phyloP scores from a whole-genome alignment of 2,113 vertebrate genomes.

The Passer montanus region DNA sequence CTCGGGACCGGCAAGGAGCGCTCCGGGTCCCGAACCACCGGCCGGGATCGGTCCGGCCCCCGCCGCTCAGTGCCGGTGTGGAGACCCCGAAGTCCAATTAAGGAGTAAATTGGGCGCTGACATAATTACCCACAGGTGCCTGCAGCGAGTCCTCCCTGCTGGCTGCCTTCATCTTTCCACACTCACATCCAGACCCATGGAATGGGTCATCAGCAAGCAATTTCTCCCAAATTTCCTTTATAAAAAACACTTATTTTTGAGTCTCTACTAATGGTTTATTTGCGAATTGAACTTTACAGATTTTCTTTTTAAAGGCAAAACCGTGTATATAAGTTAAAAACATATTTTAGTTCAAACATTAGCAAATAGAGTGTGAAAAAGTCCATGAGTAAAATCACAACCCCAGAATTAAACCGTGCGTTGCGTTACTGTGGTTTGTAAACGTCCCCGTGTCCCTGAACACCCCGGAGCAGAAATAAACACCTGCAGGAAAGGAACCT shows the following conservation, averaged over 20 bases:
- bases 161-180: too few relatives aligned
- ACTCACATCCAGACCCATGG: too few relatives aligned
- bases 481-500: not conserved
- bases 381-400: not conserved
- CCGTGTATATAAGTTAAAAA: not conserved
- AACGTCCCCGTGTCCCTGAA: not conserved
- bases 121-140: not conserved
- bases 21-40: too few relatives aligned
- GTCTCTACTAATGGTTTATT: not conserved
- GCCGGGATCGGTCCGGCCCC: too few relatives aligned
- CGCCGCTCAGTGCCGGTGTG: not conserved
- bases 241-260: not conserved
- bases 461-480: not conserved
- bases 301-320: not conserved
- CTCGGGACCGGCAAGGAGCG: not conserved
- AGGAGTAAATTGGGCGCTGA: not conserved
- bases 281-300: not conserved
- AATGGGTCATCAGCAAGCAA: not conserved
- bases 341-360: not conserved
- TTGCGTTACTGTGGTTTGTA: not conserved
- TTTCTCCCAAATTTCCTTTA: not conserved
- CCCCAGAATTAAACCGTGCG: accelerated
- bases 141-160: not conserved
- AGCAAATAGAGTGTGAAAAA: not conserved
- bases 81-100: not conserved